A percentile compares a stretch with the other conserved stretches of the same genome.
These are phyloP conservation scores for Noturus placidus DNA, from an alignment of 2,113 vertebrate species.

Conservation along the genomic window DNA sequence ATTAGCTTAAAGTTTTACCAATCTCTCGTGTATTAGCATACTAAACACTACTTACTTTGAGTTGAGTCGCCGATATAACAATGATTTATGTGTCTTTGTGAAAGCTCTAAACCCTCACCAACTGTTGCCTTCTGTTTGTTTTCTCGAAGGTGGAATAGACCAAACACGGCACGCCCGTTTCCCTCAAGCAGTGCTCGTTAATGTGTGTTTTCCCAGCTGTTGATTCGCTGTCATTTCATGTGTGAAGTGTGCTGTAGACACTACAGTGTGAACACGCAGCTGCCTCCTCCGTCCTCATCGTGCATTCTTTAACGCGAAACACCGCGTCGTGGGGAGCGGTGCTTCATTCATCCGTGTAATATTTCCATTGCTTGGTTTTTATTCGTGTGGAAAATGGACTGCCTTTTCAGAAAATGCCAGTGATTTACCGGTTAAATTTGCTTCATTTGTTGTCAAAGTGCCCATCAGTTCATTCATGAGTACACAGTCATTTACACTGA, in stretches of 20 bases:
- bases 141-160: not conserved
- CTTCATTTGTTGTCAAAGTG: not conserved
- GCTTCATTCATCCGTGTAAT: conserved; percentile 20
- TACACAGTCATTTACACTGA: not conserved
- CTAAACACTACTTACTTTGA: not conserved
- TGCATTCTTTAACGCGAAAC: not conserved
- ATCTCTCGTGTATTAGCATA: not conserved
- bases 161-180: not conserved
- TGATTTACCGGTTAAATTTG: conserved; percentile 1
- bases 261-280: conserved; percentile 1
- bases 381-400: conserved; percentile 32
- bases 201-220: conserved; percentile 41
- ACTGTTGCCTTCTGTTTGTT: conserved; percentile 17
- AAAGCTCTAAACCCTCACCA: not conserved
- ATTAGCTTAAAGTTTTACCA: not conserved
- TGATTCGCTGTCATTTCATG: conserved; percentile 39
- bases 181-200: conserved; percentile 14
- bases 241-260: conserved; percentile 27
- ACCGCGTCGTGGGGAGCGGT: not conserved
- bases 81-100: not conserved
- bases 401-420: not conserved
- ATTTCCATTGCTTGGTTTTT: conserved; percentile 28
- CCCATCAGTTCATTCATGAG: not conserved
- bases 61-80: not conserved
- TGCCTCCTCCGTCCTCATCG: conserved; percentile 27